Conservation (phyloP, 2,113 vertebrate genomes). For the Trinectes maculatus region DNA sequence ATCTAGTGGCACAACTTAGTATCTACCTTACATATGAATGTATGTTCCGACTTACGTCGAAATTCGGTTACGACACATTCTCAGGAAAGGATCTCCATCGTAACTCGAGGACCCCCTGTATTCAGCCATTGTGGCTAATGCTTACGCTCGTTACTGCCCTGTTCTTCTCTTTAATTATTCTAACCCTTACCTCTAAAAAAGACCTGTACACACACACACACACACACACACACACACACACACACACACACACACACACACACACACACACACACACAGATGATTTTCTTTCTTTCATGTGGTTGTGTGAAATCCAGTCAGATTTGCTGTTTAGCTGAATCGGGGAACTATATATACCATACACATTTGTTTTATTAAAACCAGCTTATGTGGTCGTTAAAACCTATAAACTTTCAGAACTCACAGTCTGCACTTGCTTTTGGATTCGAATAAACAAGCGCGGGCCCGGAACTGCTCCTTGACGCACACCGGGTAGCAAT, state of each 20-base stretch:
- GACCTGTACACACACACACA: slow-evolving; percentile 6
- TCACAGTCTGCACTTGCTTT: background rate
- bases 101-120: too few relatives aligned
- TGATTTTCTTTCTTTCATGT: slow-evolving; percentile 18
- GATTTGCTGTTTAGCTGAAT: too few relatives aligned
- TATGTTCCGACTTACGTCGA: too few relatives aligned
- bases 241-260: background rate
- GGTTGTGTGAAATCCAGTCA: slow-evolving; percentile 67
- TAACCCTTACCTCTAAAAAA: too few relatives aligned
- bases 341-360: background rate
- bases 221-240: slow-evolving; percentile 24
- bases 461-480: too few relatives aligned
- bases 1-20: too few relatives aligned
- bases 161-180: slow-evolving; percentile 17
- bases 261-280: background rate
- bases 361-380: background rate
- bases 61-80: too few relatives aligned
- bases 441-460: slow-evolving; percentile 5
- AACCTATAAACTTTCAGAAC: too few relatives aligned
- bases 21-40: too few relatives aligned
- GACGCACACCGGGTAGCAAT: slow-evolving; percentile 29
- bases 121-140: background rate
- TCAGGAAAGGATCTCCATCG: too few relatives aligned
- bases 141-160: background rate
- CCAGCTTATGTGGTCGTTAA: background rate